A percentile compares a stretch with the other conserved stretches of the same genome.
phyloP scores from a whole-genome alignment of 2,888 invertebrate species.

The Callosobruchus maculatus region DNA sequence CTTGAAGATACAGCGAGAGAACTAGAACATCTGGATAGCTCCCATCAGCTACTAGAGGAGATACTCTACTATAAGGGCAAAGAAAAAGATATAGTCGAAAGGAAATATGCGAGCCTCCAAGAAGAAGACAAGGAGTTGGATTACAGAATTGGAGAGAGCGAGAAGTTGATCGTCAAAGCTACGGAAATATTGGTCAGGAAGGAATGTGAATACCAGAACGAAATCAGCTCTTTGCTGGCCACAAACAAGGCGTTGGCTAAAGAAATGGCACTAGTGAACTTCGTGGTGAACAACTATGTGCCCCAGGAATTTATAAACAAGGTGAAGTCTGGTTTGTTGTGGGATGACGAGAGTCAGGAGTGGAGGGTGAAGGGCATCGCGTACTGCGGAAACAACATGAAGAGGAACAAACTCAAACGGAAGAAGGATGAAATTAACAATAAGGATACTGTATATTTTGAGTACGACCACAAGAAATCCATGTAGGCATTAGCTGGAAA shows the following conservation, averaged over 20 bases:
- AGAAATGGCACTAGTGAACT: conserved; percentile 79
- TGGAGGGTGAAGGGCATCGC: conserved; percentile 96
- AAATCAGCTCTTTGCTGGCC: conserved; percentile 35
- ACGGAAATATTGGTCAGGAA: conserved; percentile 75
- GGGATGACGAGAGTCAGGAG: conserved; percentile 95
- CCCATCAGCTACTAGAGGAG: conserved; percentile 73
- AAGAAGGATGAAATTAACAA: neutral
- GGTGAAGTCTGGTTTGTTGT: conserved; percentile 84
- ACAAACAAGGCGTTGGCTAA: conserved; percentile 74
- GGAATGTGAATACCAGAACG: conserved; percentile 30
- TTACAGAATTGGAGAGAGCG: conserved; percentile 76
- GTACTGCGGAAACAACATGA: conserved; percentile 86
- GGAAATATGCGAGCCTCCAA: conserved; percentile 80
- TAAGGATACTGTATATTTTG: neutral
- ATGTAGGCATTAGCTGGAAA: neutral
- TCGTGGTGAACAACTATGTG: conserved; percentile 83
- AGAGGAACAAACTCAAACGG: neutral
- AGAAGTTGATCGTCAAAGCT: conserved; percentile 74
- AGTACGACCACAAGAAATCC: neutral
- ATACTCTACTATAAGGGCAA: conserved; percentile 81
- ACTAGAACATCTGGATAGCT: conserved; percentile 67
- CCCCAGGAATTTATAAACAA: conserved; percentile 83
- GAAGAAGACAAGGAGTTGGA: conserved; percentile 90
- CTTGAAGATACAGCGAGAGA: conserved; percentile 80
- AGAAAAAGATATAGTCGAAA: conserved; percentile 83